Conservation (phyloP, 2,113 vertebrate species). For the Phocoena sinus region DNA sequence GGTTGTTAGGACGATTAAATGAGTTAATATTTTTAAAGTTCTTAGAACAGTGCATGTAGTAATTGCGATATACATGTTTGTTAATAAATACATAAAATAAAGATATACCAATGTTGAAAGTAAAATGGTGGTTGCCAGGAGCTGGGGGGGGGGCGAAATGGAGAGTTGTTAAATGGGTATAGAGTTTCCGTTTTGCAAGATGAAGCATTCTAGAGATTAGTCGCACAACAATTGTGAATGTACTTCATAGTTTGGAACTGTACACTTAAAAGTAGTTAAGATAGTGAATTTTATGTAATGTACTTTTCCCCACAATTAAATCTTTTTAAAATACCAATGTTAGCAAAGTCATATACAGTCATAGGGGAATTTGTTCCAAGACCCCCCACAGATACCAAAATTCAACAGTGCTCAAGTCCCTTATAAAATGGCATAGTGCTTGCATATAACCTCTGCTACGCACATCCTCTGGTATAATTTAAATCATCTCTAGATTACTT, state of each 20-base stretch:
- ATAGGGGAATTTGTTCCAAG: not conserved
- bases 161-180: not conserved
- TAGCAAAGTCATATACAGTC: not conserved
- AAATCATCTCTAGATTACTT: not conserved
- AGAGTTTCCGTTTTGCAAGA: not conserved
- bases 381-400: not conserved
- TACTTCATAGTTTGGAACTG: not conserved
- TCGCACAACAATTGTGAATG: not conserved
- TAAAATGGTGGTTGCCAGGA: not conserved
- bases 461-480: not conserved
- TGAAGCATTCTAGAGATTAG: not conserved
- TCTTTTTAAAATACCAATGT: not conserved
- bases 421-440: not conserved
- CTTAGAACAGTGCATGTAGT: not conserved
- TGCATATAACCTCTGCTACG: not conserved
- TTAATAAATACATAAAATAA: constrained; percentile 3
- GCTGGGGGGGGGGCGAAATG: not conserved
- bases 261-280: not conserved
- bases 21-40: constrained; percentile 21
- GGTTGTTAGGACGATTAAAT: constrained; percentile 22
- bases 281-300: not conserved
- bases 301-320: not conserved
- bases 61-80: not conserved
- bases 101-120: not conserved
- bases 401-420: not conserved